Conservation (phyloP, 2,113 vertebrate genomes). For the Zingel zingel region DNA sequence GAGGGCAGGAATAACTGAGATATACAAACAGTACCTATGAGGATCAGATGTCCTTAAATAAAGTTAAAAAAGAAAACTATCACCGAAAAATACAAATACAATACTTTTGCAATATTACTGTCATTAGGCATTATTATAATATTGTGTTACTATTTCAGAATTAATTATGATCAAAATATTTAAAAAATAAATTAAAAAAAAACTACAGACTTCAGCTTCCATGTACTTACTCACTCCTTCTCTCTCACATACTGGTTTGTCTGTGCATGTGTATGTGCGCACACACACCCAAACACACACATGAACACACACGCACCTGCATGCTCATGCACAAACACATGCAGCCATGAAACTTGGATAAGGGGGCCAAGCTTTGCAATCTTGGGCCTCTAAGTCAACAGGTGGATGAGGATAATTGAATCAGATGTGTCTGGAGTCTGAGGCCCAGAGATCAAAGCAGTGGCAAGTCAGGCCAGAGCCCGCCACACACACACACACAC, state of each 20-base stretch:
- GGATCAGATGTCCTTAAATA: not conserved
- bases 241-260: slow-evolving; percentile 12
- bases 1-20: not conserved
- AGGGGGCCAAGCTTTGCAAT: slow-evolving; percentile 77
- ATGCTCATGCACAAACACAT: slow-evolving; percentile 47
- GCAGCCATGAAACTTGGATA: slow-evolving; percentile 68
- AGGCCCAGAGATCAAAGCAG: slow-evolving; percentile 83
- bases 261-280: not conserved
- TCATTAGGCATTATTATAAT: not conserved
- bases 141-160: slow-evolving; percentile 1
- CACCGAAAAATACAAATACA: not conserved
- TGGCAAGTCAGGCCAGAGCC: slow-evolving; percentile 74
- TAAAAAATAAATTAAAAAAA: not conserved
- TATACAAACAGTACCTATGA: not conserved
- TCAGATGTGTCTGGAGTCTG: slow-evolving; percentile 83
- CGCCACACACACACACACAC: too few relatives aligned
- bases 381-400: slow-evolving; percentile 84
- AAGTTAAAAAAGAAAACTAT: not conserved
- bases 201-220: not conserved
- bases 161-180: not conserved
- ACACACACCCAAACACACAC: not conserved
- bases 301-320: slow-evolving; percentile 24
- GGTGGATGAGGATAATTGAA: slow-evolving; percentile 88
- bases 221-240: not conserved
- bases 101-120: not conserved